Percentiles rank a stretch among this genome's conserved stretches.
Conservation (phyloP, 2,888 invertebrate species). For the Eustalomyia histrio region DNA sequence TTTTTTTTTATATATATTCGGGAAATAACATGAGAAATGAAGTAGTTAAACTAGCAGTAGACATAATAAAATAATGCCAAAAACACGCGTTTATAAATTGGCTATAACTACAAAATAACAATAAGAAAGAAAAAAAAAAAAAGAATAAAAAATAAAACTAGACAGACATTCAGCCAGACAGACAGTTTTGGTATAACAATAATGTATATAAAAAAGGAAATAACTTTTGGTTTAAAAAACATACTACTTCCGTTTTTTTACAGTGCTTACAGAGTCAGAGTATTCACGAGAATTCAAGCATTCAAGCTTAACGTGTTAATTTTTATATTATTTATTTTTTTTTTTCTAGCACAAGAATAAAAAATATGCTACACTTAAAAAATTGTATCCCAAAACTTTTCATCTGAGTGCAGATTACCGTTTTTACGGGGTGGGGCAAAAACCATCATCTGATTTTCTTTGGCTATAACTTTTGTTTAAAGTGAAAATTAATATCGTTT, state of each 20-base stretch:
- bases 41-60: slow-evolving; percentile 61
- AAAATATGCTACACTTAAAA: background rate
- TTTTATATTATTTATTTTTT: slow-evolving; percentile 16
- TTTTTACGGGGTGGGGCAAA: no score
- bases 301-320: slow-evolving; percentile 32
- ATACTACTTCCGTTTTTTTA: slow-evolving; percentile 30
- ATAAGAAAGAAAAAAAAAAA: slow-evolving; percentile 1
- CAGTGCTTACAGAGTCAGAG: background rate
- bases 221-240: slow-evolving; percentile 14
- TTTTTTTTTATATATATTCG: slow-evolving; percentile 15
- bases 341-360: background rate
- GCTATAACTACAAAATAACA: slow-evolving; percentile 41
- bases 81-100: slow-evolving; percentile 70
- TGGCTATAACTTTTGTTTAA: no score
- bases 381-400: background rate
- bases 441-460: no score
- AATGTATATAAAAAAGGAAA: slow-evolving; percentile 14
- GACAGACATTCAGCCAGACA: slow-evolving; percentile 25
- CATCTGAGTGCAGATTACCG: no score
- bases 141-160: slow-evolving; percentile 1
- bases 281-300: background rate
- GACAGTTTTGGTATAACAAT: background rate
- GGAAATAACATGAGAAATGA: slow-evolving; percentile 30
- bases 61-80: slow-evolving; percentile 72
- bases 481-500: no score